Conservation (phyloP, 2,888 invertebrate species). For the Hermaeophaga mercurialis region DNA sequence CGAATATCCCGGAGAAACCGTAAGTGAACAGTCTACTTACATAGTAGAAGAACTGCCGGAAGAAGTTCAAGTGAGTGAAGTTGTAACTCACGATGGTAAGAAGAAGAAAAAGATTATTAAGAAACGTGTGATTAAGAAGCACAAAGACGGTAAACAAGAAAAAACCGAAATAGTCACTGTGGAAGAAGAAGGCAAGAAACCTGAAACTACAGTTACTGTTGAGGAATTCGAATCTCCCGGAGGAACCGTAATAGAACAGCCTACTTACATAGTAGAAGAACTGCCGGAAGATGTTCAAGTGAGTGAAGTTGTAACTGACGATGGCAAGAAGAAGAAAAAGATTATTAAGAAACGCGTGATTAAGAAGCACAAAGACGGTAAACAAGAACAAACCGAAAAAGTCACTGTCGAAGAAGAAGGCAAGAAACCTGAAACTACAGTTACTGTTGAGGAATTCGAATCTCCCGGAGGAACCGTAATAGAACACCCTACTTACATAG, state of each 20-base stretch:
- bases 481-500: conserved; percentile 31
- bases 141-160: conserved; percentile 52
- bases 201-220: conserved; percentile 50
- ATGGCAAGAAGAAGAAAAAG: conserved; percentile 41
- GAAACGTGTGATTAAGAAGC: conserved; percentile 52
- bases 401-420: conserved; percentile 53
- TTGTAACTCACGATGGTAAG: conserved; percentile 39
- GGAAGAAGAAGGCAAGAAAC: conserved; percentile 53
- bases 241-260: conserved; percentile 40
- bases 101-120: conserved; percentile 45
- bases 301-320: conserved; percentile 39
- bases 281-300: conserved; percentile 39
- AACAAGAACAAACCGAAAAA: conserved; percentile 45
- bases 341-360: conserved; percentile 54
- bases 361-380: conserved; percentile 54
- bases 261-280: conserved; percentile 26
- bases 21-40: conserved; percentile 43
- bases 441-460: conserved; percentile 41
- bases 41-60: conserved; percentile 46
- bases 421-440: conserved; percentile 53
- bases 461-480: conserved; percentile 20
- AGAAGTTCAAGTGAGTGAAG: conserved; percentile 42
- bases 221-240: conserved; percentile 42
- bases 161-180: conserved; percentile 42
- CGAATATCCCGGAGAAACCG: conserved; percentile 44